Base-by-base conservation (phyloP, 2,113 vertebrate genomes). In the Romanogobio albipinnatus region DNA sequence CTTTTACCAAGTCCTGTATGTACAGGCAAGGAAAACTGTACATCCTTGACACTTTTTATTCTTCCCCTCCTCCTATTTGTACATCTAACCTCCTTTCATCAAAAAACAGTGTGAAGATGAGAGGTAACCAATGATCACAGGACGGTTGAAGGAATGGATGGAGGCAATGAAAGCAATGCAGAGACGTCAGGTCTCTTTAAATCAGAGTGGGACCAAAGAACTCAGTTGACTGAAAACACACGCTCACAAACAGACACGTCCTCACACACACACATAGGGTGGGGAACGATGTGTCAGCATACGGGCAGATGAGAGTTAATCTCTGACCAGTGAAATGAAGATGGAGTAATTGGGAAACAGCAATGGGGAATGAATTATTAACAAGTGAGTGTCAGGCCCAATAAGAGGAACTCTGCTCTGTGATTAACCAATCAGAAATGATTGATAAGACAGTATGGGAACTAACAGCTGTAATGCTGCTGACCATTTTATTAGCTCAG, bases 311-410 rank as follows among this genome's bases (percentile, higher is more conserved):
- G 70, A 78, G 62, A 79, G 36, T 39, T 58, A 36, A 82, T 71
- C 66, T 66, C 11, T 53, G 64, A 15, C 19, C 66, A 33, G 19
- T 76, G 78, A 58, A 86, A 86, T 86, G 45, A 75, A 75, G 68
- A 74, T 75, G 56, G 76, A 78, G 64, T 76, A 83, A 86, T 61
- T 71, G 62, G 64, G 39, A 26, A 78, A 77, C 47, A 71, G 58
- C 56, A 49, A 73, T 87, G 79, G 22, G 64, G 71, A 68, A 78
- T 85, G 22, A 82, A 85, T 85, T 36, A 81, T 49, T 87, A 71
- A 84, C 26, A 64, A 79, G 45, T 26, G 39, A 80, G 81, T 86
- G 81, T 36, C 85, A 73, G 82, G 58, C 22, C 78, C 71, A 85
- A 76, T 76, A 24, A 78, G 53, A 82, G 24, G 24, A 80, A 61